These are phyloP conservation scores for Amblyteles armatorius DNA, from an alignment of 2,888 invertebrate genomes.

Conservation along the genomic window DNA sequence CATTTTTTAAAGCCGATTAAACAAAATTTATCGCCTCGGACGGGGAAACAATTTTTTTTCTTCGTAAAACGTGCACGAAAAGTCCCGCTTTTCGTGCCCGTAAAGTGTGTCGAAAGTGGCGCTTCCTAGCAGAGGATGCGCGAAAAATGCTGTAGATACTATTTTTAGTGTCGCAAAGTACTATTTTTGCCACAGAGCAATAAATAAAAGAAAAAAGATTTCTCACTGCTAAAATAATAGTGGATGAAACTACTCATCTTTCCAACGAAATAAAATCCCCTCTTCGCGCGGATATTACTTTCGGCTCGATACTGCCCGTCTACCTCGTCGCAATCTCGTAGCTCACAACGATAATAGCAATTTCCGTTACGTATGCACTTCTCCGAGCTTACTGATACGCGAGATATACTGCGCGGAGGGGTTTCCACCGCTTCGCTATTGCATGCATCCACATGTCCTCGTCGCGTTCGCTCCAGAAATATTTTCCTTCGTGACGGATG, in stretches of 20 bases:
- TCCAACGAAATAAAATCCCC: neutral
- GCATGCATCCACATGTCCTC: conserved; percentile 1
- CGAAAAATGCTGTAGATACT: too few species aligned
- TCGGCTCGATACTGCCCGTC: neutral
- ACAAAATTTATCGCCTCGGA: neutral
- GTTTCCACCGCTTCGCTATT: neutral
- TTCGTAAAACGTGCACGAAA: too few species aligned
- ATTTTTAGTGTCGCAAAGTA: too few species aligned
- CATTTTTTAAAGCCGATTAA: neutral
- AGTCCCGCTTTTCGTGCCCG: too few species aligned
- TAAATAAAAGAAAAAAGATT: neutral
- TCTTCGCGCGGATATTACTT: conserved; percentile 7
- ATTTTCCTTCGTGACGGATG: conserved; percentile 12
- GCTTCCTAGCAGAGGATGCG: too few species aligned
- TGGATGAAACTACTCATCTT: neutral
- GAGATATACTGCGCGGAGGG: neutral
- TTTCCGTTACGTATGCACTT: conserved; percentile 27
- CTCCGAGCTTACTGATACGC: conserved; percentile 11
- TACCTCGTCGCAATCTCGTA: neutral
- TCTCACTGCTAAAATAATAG: neutral
- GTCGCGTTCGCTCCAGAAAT: conserved; percentile 11
- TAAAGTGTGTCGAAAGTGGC: too few species aligned
- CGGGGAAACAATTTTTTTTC: neutral
- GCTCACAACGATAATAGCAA: conserved; percentile 21
- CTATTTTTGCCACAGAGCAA: neutral